Evolutionary conservation across 1,140 invertebrate species (phyloP).

Genomic region (Bombus vancouverensis): DNA sequence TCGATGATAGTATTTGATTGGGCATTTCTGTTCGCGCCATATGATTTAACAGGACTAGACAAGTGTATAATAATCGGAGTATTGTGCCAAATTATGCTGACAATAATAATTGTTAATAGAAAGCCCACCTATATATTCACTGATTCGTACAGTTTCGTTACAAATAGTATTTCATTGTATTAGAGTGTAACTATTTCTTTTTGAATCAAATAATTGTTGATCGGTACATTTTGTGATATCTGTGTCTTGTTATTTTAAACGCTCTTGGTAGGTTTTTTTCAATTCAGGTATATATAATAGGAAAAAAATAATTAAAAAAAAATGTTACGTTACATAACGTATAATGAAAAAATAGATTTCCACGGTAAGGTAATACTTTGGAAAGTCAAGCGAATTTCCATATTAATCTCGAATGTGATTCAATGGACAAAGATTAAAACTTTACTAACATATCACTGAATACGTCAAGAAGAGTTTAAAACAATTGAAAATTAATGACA

Average conservation of each 20-base stretch:
- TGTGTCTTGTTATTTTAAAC: background rate
- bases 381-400: background rate
- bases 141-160: conserved; percentile 6
- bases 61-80: conserved; percentile 25
- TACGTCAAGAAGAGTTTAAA: background rate
- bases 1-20: background rate
- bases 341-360: background rate
- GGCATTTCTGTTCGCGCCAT: conserved; percentile 36
- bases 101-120: conserved; percentile 25
- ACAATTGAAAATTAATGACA: conserved; percentile 27
- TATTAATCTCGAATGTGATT: background rate
- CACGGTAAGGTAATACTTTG: conserved; percentile 7
- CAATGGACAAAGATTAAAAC: background rate
- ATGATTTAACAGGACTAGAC: conserved; percentile 1
- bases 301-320: background rate
- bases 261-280: background rate
- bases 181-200: background rate
- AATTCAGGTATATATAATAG: conserved; percentile 15
- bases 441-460: background rate
- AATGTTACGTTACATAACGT: conserved; percentile 39
- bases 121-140: conserved; percentile 3
- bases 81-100: conserved; percentile 42
- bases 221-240: background rate
- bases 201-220: background rate
- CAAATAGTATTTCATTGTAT: background rate